Evolutionary conservation across 2,797 vertebrate species (phyloP).

Genomic region (Graptemys geographica): DNA sequence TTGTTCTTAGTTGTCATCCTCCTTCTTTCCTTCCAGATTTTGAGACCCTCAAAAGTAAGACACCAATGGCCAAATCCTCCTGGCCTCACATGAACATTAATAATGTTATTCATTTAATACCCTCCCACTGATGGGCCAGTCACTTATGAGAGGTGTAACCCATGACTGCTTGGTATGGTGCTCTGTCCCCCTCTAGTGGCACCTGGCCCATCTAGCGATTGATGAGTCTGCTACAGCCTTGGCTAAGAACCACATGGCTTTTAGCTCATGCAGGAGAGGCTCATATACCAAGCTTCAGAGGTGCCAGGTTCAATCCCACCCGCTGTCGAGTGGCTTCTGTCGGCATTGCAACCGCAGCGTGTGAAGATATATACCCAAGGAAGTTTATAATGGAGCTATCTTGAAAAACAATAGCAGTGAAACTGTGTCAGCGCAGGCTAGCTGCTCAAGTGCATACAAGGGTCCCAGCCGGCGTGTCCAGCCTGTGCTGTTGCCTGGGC

Average conservation of each 20-base stretch:
- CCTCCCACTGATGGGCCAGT: background rate
- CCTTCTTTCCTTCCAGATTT: background rate
- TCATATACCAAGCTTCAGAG: too few relatives aligned
- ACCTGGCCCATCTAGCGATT: too few relatives aligned
- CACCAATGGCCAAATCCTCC: background rate
- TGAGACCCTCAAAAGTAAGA: background rate
- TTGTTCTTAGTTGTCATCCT: background rate
- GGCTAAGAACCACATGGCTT: too few relatives aligned
- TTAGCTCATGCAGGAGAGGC: too few relatives aligned
- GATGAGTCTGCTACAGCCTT: too few relatives aligned
- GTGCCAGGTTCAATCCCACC: too few relatives aligned
- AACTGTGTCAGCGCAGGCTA: background rate
- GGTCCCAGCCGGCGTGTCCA: background rate
- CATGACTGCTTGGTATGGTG: too few relatives aligned
- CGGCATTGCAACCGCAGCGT: background rate
- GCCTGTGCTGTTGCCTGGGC: background rate
- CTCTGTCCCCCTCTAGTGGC: too few relatives aligned
- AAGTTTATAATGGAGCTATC: background rate
- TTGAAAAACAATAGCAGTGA: background rate
- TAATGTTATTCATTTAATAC: background rate
- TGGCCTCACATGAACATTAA: conserved; percentile 9
- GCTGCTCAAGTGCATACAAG: background rate
- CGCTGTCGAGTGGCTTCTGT: too few relatives aligned
- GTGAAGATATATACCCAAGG: background rate
- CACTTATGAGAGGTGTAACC: background rate